These are phyloP conservation scores for Laspeyria flexula DNA, from an alignment of 2,888 invertebrate genomes.

Conservation along the genomic window DNA sequence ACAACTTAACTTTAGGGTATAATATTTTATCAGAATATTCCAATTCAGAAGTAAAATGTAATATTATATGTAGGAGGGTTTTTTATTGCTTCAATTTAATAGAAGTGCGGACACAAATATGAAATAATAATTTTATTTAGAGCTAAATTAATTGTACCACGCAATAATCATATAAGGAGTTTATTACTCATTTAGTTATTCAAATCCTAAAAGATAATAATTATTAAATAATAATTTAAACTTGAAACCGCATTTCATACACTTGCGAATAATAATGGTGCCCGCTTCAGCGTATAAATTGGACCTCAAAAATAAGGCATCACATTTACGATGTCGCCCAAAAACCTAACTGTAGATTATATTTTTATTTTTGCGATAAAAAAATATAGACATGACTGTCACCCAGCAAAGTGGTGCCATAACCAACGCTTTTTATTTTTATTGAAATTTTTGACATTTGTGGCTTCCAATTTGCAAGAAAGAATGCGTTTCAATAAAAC, in stretches of 20 bases:
- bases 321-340: constrained; percentile 58
- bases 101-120: no score
- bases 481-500: constrained; percentile 24
- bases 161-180: no score
- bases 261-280: no score
- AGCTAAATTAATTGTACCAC: no score
- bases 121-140: no score
- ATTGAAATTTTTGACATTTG: constrained; percentile 37
- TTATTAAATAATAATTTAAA: no score
- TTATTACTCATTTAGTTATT: no score
- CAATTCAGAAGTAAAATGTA: no score
- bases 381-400: constrained; percentile 66
- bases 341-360: constrained; percentile 50
- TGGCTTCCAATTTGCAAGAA: constrained; percentile 43
- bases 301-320: constrained; percentile 34
- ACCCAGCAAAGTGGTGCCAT: constrained; percentile 45
- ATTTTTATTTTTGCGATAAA: constrained; percentile 54
- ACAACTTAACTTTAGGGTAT: constrained; percentile 57
- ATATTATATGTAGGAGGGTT: no score
- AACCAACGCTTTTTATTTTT: constrained; percentile 53
- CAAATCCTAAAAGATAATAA: no score
- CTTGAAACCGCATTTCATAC: no score
- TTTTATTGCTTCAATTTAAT: no score
- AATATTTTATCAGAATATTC: constrained; percentile 48
- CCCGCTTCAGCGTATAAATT: constrained; percentile 31